These are phyloP conservation scores for Diachasma alloeum DNA, from an alignment of 1,140 invertebrate genomes.

Conservation along the genomic window DNA sequence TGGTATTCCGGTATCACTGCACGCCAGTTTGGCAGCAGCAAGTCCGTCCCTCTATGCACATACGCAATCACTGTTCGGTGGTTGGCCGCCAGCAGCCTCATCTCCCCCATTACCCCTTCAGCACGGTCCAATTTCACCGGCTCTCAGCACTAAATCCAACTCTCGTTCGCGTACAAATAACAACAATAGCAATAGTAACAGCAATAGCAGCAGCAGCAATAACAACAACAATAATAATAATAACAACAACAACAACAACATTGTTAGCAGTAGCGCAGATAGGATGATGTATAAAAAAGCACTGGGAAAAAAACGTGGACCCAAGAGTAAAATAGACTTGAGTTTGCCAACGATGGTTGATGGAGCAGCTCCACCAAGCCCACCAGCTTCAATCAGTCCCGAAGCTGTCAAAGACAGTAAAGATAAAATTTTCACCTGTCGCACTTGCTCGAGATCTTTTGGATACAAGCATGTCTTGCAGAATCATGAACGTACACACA, in stretches of 20 bases:
- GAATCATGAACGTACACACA: constrained; percentile 96
- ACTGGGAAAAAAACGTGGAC: constrained; percentile 52
- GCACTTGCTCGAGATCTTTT: constrained; percentile 85
- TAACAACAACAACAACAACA: constrained; percentile 59
- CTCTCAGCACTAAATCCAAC: constrained; percentile 45
- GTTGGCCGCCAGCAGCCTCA: constrained; percentile 51
- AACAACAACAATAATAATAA: constrained; percentile 54
- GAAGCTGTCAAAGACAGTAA: constrained; percentile 66
- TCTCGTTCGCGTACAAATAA: constrained; percentile 51
- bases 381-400: constrained; percentile 57
- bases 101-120: constrained; percentile 53
- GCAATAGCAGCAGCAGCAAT: constrained; percentile 56
- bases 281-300: constrained; percentile 47
- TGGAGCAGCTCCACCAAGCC: constrained; percentile 58
- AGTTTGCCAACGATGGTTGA: constrained; percentile 41
- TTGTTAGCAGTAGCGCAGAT: constrained; percentile 60
- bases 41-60: constrained; percentile 59
- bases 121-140: constrained; percentile 52
- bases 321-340: constrained; percentile 52
- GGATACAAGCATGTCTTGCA: constrained; percentile 95
- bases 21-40: constrained; percentile 52
- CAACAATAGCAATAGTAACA: constrained; percentile 50
- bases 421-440: constrained; percentile 88
- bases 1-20: constrained; percentile 55
- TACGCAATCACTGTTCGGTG: constrained; percentile 66